Evolutionary conservation across 2,113 vertebrate species (phyloP).

Genomic region (Spea bombifrons): DNA sequence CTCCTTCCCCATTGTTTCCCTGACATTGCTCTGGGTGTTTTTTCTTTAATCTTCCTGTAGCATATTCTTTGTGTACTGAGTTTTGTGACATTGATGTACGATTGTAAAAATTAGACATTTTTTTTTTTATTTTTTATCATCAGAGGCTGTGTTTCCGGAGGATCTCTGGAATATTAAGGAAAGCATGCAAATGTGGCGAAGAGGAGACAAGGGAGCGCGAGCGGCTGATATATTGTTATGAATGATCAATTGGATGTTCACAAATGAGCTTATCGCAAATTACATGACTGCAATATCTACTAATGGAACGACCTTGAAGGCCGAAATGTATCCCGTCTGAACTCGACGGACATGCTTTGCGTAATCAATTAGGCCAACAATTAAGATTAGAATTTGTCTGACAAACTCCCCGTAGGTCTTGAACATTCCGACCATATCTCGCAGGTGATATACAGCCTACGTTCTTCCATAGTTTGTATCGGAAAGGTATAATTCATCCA

Average conservation of each 20-base stretch:
- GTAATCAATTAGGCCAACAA: constrained; percentile 72
- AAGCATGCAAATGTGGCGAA: constrained; percentile 57
- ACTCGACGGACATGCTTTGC: constrained; percentile 65
- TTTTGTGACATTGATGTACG: too few relatives aligned
- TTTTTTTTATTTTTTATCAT: too few relatives aligned
- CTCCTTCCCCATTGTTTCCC: too few relatives aligned
- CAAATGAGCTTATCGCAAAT: constrained; percentile 62
- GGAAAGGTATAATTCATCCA: constrained; percentile 24
- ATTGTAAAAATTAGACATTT: too few relatives aligned
- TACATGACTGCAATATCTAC: constrained; percentile 63
- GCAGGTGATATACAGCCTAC: constrained; percentile 52
- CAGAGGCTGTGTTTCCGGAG: constrained; percentile 19
- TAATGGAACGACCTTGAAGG: constrained; percentile 72
- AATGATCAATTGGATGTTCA: constrained; percentile 67
- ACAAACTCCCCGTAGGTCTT: constrained; percentile 54
- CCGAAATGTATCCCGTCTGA: constrained; percentile 64
- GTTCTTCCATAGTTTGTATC: constrained; percentile 49
- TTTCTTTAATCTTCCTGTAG: too few relatives aligned
- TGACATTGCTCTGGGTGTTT: too few relatives aligned
- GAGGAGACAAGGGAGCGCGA: constrained; percentile 61
- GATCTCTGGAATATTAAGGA: constrained; percentile 58
- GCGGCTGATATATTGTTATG: constrained; percentile 56
- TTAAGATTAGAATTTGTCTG: constrained; percentile 72
- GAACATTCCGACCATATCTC: constrained; percentile 52
- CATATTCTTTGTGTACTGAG: too few relatives aligned